Conservation (phyloP, 2,113 vertebrate species). For the Mystacornis crossleyi region DNA sequence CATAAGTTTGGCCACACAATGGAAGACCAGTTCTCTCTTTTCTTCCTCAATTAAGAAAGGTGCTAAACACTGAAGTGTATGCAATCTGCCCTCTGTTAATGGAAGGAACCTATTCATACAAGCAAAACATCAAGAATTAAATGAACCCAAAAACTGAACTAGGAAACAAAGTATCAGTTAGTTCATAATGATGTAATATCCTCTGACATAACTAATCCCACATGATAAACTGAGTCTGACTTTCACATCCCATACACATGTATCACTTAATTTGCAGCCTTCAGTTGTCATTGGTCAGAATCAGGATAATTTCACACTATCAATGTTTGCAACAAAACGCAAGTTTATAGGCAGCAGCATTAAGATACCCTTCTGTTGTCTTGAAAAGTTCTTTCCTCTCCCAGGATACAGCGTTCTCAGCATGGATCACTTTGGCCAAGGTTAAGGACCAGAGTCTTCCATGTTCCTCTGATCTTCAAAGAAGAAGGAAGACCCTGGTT, state of each 20-base stretch:
- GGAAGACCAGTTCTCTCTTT: conserved; percentile 81
- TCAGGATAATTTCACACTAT: neutral
- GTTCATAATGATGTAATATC: neutral
- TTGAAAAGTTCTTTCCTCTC: conserved; percentile 78
- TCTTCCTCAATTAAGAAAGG: conserved; percentile 82
- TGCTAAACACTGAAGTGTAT: conserved; percentile 88
- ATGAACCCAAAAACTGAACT: neutral
- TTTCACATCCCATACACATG: neutral
- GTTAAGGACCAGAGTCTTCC: conserved; percentile 92
- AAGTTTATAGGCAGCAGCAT: neutral
- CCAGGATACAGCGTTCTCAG: conserved; percentile 45
- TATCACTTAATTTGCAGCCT: neutral
- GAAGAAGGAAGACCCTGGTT: neutral
- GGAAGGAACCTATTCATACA: conserved; percentile 82
- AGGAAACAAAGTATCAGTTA: neutral
- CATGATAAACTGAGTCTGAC: neutral
- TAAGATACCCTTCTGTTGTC: conserved; percentile 81
- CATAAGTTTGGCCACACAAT: conserved; percentile 86
- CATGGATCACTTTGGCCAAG: conserved; percentile 79
- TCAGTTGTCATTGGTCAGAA: neutral
- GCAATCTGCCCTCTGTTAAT: conserved; percentile 84
- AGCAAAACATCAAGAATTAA: neutral
- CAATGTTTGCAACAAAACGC: neutral
- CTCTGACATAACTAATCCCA: neutral
- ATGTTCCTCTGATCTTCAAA: conserved; percentile 81